Base-by-base conservation (phyloP, 2,888 invertebrate species). In the Platycnemis pennipes region DNA sequence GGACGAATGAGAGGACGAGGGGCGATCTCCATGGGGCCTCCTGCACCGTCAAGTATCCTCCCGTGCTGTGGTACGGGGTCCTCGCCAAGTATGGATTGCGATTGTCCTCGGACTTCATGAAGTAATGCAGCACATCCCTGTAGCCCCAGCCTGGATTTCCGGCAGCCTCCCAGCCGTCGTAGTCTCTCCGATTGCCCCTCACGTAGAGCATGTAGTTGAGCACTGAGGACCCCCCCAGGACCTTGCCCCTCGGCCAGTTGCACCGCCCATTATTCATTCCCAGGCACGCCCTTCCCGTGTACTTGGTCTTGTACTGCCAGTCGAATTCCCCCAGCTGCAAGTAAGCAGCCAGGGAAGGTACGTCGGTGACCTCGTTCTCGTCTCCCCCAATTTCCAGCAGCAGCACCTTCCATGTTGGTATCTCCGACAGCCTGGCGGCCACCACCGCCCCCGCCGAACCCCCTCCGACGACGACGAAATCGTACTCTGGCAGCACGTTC, bases 131-230 rank as follows among this genome's bases (percentile, higher is more conserved):
- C 0, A 98, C 98, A 94, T 98, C 97, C 2, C 98, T 97, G 96
- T 98, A 99, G 0, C 98, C 98, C 99, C 99, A 99, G 11, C 99
- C 99, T 0, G 98, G 97, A 95, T 99, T 99, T 0, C 99, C 99
- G 95, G 98, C 96, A 0, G 97, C 97, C 95, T 98, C 98, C 99
- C 99, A 99, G 88, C 98, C 97, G 96, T 99, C 98, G 96, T 98
- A 99, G 96, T 99, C 99, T 95, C 97, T 97, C 94, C 95, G 95
- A 95, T 97, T 98, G 19, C 99, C 99, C 95, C 99, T 97, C 0
- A 99, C 98, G 96, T 99, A 99, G 4, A 99, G 97, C 99, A 99
- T 99, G 96, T 98, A 98, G 96, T 99, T 99, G 0, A 99, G 97
- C 0, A 98, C 98, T 95, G 98, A 98, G 0, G 98, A 98, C 0